Evolutionary conservation across 2,888 invertebrate species (phyloP).

Genomic region (Odontothrips loti): DNA sequence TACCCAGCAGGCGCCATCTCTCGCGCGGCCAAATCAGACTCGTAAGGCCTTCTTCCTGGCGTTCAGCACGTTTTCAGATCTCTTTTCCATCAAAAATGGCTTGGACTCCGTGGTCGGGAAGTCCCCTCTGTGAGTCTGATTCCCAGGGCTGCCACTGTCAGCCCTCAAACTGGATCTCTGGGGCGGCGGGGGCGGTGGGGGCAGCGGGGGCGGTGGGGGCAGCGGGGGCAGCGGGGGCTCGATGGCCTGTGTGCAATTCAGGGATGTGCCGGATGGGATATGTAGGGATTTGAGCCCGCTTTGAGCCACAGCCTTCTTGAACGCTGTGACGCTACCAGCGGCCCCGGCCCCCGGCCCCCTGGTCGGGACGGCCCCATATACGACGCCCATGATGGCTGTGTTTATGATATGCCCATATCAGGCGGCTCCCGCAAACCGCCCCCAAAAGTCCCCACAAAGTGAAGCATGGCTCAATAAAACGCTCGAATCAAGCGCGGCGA

Average conservation of each 20-base stretch:
- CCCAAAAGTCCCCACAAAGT: conserved; percentile 5
- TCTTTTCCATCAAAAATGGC: no score
- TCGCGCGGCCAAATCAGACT: no score
- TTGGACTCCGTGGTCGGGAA: no score
- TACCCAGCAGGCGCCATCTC: no score
- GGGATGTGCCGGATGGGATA: neutral
- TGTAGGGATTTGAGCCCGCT: neutral
- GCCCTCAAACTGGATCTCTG: no score
- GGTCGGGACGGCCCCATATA: neutral
- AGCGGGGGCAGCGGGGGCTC: neutral
- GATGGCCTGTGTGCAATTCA: neutral
- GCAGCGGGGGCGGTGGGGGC: no score
- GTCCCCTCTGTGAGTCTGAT: no score
- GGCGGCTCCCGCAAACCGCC: neutral
- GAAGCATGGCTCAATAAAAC: conserved; percentile 25
- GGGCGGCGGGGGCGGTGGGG: no score
- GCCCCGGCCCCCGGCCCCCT: neutral
- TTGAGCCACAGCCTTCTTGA: neutral
- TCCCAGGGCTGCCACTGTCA: no score
- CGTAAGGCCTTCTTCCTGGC: no score
- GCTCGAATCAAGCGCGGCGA: neutral
- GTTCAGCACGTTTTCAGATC: no score
- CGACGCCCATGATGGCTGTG: conserved; percentile 12
- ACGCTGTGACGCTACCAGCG: neutral
- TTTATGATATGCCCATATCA: conserved; percentile 23